These are phyloP conservation scores for Ephialtes manifestator DNA, from an alignment of 2,888 invertebrate genomes.

Conservation along the genomic window DNA sequence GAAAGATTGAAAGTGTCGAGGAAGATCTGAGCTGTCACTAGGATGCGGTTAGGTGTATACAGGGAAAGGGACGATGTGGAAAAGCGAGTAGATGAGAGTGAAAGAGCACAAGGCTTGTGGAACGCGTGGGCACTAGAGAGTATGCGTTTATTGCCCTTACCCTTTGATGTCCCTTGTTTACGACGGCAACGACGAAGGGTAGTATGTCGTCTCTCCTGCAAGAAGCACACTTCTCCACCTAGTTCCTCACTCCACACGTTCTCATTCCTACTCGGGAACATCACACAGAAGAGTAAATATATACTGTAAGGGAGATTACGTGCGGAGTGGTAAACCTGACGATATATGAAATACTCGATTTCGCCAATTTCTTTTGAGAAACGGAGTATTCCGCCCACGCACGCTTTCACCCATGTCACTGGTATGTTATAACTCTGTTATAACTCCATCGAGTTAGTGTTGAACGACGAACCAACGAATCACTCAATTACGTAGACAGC, in stretches of 20 bases:
- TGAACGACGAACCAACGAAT: not conserved
- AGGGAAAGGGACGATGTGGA: not conserved
- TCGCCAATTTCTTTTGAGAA: slow-evolving; percentile 20
- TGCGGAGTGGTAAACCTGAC: slow-evolving; percentile 2
- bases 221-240: slow-evolving; percentile 8
- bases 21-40: not conserved
- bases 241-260: not conserved
- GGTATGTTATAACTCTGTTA: too few relatives aligned
- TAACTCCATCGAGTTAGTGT: too few relatives aligned
- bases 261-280: slow-evolving; percentile 9
- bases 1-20: slow-evolving; percentile 20
- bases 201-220: slow-evolving; percentile 10
- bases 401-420: not conserved
- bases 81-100: slow-evolving; percentile 32
- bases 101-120: slow-evolving; percentile 44
- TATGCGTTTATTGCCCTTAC: slow-evolving; percentile 45
- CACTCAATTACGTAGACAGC: slow-evolving; percentile 6
- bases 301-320: slow-evolving; percentile 17
- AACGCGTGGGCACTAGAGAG: slow-evolving; percentile 41
- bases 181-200: slow-evolving; percentile 37
- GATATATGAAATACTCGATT: slow-evolving; percentile 35
- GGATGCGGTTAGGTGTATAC: slow-evolving; percentile 15
- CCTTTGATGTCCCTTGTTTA: slow-evolving; percentile 59
- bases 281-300: slow-evolving; percentile 19
- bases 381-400: not conserved